phyloP scores from a whole-genome alignment of 2,797 vertebrate species.

The Eutrigla gurnardus region DNA sequence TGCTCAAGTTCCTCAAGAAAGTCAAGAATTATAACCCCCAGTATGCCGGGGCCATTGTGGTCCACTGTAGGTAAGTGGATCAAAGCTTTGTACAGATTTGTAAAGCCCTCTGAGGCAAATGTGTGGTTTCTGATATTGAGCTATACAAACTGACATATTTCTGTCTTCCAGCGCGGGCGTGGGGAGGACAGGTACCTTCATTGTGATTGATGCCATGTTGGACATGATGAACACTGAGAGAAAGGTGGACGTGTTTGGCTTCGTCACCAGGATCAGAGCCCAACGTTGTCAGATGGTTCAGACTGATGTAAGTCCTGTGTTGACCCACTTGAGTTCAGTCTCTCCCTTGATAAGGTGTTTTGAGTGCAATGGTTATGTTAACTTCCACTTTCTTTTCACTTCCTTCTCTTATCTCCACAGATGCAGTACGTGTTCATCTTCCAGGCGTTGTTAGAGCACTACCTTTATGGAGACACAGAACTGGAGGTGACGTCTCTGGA shows the following conservation, averaged over 20 bases:
- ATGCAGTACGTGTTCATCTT: constrained; percentile 99
- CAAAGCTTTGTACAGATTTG: too few species aligned
- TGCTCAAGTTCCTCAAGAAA: constrained; percentile 99
- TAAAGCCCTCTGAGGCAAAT: too few species aligned
- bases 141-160: background rate
- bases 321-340: background rate
- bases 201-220: constrained; percentile 99
- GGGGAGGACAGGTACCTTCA: constrained; percentile 96
- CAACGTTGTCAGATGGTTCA: constrained; percentile 99
- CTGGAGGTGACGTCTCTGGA: constrained; percentile 98
- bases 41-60: constrained; percentile 95
- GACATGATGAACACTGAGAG: constrained; percentile 96
- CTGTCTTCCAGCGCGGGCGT: constrained; percentile 90
- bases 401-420: constrained; percentile 73
- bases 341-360: background rate
- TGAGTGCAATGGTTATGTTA: background rate
- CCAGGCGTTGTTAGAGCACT: constrained; percentile 97
- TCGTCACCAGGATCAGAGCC: constrained; percentile 95
- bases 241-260: constrained; percentile 97
- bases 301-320: constrained; percentile 89
- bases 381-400: background rate
- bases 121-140: too few species aligned
- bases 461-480: constrained; percentile 97
- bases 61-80: constrained; percentile 93
- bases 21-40: constrained; percentile 95